Base-by-base conservation (phyloP, 2,888 invertebrate species). In the Apamea monoglypha region DNA sequence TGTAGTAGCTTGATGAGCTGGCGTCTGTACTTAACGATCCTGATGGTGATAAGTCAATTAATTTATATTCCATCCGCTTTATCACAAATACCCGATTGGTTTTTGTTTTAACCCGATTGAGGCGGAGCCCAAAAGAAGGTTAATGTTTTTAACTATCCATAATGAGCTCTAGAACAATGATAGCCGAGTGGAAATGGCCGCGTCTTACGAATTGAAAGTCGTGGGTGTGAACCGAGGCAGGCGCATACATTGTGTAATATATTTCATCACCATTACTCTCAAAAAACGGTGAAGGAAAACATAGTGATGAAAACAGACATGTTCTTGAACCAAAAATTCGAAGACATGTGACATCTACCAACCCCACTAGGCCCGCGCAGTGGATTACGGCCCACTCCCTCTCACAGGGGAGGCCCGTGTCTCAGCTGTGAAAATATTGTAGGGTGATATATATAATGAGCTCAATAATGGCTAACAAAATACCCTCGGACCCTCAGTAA, bases 201-300 rank as follows among this genome's bases (percentile, higher is more conserved):
- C 5, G 12, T n/a, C 56, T n/a, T n/a, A 5, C 4, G n/a, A 59
- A 0, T n/a, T 0, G 25, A 4, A 56, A 4, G 3, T n/a, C 1
- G 10, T 56, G 4, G 12, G 0, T 25, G 4, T 1, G 10, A 25
- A 12, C 12, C 56, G 12, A 56, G 25, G 25, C 25, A 25, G 25
- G 25, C 12, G 12, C 56, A 10, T 56, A 56, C 21, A n/a, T 56
- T 56, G 5, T 56, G 12, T 25, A 56, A 56, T 12, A 56, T 56
- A n/a, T n/a, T 56, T n/a, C 4, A 25, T 12, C 56, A n/a, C n/a
- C 12, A 8, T 21, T 21, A 2, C 21, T 21, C 21, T 21, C 12
- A 47, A 47, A 47, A 56, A 56, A 25, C n/a, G 12, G 56, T n/a
- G 10, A 12, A 56, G 56, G 12, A n/a, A 56, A n/a, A n/a, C 25